Conservation (phyloP, 1,140 invertebrate genomes). For the Neelides sp. region DNA sequence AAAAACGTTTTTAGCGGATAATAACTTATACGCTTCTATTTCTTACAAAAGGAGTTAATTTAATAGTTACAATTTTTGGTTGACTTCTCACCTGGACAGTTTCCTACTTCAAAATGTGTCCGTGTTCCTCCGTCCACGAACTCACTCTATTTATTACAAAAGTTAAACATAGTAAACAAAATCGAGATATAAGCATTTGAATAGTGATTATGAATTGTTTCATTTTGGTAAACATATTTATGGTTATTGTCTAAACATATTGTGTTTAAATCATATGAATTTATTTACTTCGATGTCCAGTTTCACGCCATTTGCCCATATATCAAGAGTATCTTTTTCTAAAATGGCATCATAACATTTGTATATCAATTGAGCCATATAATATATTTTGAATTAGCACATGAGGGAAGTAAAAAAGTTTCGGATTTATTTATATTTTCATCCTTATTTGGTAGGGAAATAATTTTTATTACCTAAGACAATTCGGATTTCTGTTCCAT, state of each 20-base stretch:
- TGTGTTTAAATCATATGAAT: background rate
- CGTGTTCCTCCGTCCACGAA: constrained; percentile 71
- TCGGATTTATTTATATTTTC: no score
- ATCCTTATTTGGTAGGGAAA: no score
- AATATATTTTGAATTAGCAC: no score
- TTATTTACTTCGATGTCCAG: constrained; percentile 45
- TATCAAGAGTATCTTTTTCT: constrained; percentile 64
- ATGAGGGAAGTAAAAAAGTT: no score
- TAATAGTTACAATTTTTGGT: no score
- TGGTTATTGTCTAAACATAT: background rate
- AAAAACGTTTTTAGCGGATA: no score
- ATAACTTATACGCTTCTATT: no score
- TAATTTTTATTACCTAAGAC: constrained; percentile 49
- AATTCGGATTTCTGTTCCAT: constrained; percentile 42
- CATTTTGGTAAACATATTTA: background rate
- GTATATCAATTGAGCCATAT: background rate
- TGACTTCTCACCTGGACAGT: no score
- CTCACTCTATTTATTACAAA: constrained; percentile 45
- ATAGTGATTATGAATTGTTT: background rate
- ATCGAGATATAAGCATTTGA: constrained; percentile 2
- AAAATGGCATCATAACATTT: constrained; percentile 33
- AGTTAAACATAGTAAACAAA: background rate
- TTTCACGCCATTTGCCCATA: constrained; percentile 63
- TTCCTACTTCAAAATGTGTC: constrained; percentile 48
- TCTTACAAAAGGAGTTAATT: no score